phyloP scores from a whole-genome alignment of 2,113 vertebrate genomes.

The Chloropsis hardwickii region DNA sequence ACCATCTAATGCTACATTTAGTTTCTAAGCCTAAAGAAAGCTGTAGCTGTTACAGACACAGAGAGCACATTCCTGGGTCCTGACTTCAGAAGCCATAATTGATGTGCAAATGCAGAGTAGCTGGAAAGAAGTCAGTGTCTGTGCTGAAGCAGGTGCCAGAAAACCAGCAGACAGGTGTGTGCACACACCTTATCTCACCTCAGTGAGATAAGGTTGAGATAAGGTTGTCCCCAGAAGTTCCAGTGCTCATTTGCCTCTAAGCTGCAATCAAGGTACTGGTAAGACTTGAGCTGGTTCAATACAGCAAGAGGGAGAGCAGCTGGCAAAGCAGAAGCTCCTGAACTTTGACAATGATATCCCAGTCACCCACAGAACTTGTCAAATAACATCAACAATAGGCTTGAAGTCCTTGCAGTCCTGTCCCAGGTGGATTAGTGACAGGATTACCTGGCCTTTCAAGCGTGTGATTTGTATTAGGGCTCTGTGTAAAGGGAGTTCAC shows the following conservation, averaged over 20 bases:
- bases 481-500: not conserved
- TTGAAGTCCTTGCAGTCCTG: not conserved
- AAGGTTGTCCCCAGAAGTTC: not conserved
- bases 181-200: not conserved
- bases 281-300: not conserved
- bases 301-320: not conserved
- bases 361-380: not conserved
- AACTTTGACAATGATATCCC: not conserved
- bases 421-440: not conserved
- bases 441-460: not conserved
- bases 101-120: not conserved
- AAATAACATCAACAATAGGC: not conserved
- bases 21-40: not conserved
- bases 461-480: not conserved
- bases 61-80: not conserved
- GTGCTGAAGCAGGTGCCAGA: not conserved
- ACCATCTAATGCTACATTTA: not conserved
- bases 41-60: not conserved
- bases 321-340: not conserved
- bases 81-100: not conserved
- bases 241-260: not conserved
- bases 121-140: not conserved
- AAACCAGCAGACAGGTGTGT: not conserved
- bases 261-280: not conserved
- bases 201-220: not conserved